Base-by-base conservation (phyloP, 2,113 vertebrate genomes). In the Ancistrus triradiatus region DNA sequence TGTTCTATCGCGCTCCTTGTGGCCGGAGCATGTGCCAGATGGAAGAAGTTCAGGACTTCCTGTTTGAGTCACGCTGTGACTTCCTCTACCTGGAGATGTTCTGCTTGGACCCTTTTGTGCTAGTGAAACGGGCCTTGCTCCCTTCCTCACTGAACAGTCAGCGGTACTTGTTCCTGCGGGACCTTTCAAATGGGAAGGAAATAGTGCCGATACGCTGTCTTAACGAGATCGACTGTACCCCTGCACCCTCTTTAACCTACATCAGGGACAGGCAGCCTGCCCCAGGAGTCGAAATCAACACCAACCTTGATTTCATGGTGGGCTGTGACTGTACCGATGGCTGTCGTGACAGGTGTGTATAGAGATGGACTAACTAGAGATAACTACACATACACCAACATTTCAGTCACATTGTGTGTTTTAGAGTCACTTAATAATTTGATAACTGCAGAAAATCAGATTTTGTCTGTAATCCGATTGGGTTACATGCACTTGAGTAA, bases 11-110 rank as follows among this genome's bases (percentile, higher is more conserved):
- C 14, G 85, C 88, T 0, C 91, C 92, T 0, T 94, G 92, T 1
- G 92, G 92, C 1, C 83, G 91, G 10, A 86, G 87, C 78, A 79
- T 94, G 66, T 77, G 89, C 2, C 81, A 77, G 77, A 94, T 94
- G 91, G 74, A 65, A 1, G 90, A 92, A 77, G 90, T 93, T 1
- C 88, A 93, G 60, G 85, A 89, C 0, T 94, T 90, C 84, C 84
- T 94, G 27, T 90, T 91, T 0, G 87, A 91, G 76, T 90, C 90
- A 0, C 76, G 81, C 53, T 92, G 90, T 0, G 86, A 93, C 73
- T 93, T 92, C 69, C 76, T 94, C 0, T 92, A 86, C 75, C 75
- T 94, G 71, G 91, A 94, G 70, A 93, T 93, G 91, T 94, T 94
- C 81, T 93, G 91, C 77, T 59, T 94, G 67, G 92, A 94, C 11